Evolutionary conservation across 2,888 invertebrate species (phyloP), one percentile per base, ranked within the genome.

Genomic region (Tachystola acroxantha): DNA sequence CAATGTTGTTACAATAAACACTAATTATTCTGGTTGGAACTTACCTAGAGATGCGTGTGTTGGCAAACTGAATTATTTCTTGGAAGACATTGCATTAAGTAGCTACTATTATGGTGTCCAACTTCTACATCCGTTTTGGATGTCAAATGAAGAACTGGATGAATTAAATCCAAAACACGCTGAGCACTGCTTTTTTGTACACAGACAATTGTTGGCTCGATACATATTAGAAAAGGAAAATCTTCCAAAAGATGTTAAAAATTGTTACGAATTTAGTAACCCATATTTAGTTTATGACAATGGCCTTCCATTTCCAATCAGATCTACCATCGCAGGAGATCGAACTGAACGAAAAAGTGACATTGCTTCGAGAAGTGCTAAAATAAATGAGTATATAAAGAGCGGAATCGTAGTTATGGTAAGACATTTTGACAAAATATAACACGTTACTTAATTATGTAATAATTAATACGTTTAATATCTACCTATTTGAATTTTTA

Each of bases 81-180:
- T 88, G 44, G 91, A 92, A 76, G 92, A 92, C 46, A 74, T 91
- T 37, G 88, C 88, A 13, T 58, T 91, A 7, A 91, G 90, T 56
- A 72, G 84, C 30, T 91, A 86, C 59, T 90, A 91, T 62, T 88
- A 86, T 46, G 89, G 86, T 45, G 67, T 88, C 46, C 88, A 91
- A 48, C 58, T 88, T 27, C 65, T 88, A 40, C 86, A 80, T 52
- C 91, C 91, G 1, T 90, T 86, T 64, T 91, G 90, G 89, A 77
- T 91, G 79, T 69, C 75, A 4, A 78, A 81, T 39, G 73, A 82
- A 19, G 85, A 88, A 46, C 59, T 84, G 4, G 73, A 76, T 38
- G 55, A 64, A 37, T 42, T 64, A 1, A 74, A 80, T 53, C 50
- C 70, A 9, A 69, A 68, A 52, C 74, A 76, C 34, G 74, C 76